These are phyloP conservation scores for Formicarius rufipectus DNA, from an alignment of 2,113 vertebrate genomes.

Conservation along the genomic window DNA sequence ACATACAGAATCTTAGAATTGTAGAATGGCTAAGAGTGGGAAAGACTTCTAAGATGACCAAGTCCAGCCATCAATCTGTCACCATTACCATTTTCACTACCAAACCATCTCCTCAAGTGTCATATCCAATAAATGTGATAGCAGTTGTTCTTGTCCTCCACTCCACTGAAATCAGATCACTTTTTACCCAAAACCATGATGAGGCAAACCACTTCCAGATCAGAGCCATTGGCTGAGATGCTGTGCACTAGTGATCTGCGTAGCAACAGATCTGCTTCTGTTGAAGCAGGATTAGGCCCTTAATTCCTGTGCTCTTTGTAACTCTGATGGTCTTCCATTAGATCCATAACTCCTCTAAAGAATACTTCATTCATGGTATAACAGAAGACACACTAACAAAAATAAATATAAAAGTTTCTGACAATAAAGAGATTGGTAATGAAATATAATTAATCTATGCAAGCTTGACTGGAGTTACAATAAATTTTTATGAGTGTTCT, in stretches of 20 bases:
- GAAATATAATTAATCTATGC: background rate
- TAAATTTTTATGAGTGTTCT: background rate
- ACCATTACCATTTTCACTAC: background rate
- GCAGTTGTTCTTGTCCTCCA: background rate
- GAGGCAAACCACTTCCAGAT: background rate
- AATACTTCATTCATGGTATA: background rate
- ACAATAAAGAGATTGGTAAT: background rate
- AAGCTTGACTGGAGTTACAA: background rate
- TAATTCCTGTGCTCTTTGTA: background rate
- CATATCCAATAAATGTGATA: background rate
- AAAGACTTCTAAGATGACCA: background rate
- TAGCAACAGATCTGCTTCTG: background rate
- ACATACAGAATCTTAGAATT: background rate
- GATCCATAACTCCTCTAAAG: background rate
- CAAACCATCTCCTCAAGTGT: background rate
- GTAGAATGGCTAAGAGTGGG: background rate
- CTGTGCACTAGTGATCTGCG: accelerated
- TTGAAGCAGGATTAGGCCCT: background rate
- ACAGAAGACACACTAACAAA: background rate
- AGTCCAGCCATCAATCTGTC: background rate
- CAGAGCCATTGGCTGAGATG: background rate
- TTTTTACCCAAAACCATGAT: background rate
- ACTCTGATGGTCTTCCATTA: background rate
- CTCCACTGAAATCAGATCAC: background rate
- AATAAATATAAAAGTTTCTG: background rate